These are phyloP conservation scores for Amphiprion ocellaris DNA, from an alignment of 2,113 vertebrate genomes.

Conservation along the genomic window DNA sequence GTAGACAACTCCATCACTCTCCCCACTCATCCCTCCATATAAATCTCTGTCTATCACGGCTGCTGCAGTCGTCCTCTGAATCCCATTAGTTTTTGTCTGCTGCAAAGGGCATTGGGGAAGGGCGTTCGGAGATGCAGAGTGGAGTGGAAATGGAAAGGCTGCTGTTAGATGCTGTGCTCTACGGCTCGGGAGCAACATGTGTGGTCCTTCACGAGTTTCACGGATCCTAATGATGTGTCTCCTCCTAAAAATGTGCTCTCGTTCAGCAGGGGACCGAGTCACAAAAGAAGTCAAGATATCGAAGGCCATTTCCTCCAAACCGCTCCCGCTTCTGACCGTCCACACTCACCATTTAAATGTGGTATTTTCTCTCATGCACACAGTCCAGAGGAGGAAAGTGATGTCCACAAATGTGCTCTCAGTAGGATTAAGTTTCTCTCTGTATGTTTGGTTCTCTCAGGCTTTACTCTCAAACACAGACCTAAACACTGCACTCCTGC, in stretches of 20 bases:
- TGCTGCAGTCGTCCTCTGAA: constrained; percentile 64
- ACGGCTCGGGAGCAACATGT: constrained; percentile 64
- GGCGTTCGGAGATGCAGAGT: constrained; percentile 37
- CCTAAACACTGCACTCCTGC: not conserved
- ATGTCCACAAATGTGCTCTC: constrained; percentile 49
- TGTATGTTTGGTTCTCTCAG: not conserved
- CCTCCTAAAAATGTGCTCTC: constrained; percentile 12
- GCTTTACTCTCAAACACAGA: not conserved
- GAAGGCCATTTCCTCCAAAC: constrained; percentile 37
- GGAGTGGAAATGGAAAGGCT: constrained; percentile 12
- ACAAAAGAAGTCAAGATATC: constrained; percentile 47
- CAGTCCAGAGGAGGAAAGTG: constrained; percentile 11
- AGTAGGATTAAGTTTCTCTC: constrained; percentile 2
- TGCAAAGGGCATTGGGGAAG: constrained; percentile 62
- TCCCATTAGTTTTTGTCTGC: constrained; percentile 74
- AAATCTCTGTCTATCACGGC: constrained; percentile 77
- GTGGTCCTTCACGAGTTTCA: constrained; percentile 61
- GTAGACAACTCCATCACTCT: constrained; percentile 79
- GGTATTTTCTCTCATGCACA: constrained; percentile 21
- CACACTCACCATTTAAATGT: constrained; percentile 25
- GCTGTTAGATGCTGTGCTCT: constrained; percentile 33
- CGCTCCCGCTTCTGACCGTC: constrained; percentile 22
- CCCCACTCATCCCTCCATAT: constrained; percentile 66
- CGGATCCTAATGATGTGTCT: constrained; percentile 56
- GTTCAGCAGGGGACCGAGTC: constrained; percentile 51